phyloP scores from a whole-genome alignment of 2,113 vertebrate genomes.

The Girardinichthys multiradiatus region DNA sequence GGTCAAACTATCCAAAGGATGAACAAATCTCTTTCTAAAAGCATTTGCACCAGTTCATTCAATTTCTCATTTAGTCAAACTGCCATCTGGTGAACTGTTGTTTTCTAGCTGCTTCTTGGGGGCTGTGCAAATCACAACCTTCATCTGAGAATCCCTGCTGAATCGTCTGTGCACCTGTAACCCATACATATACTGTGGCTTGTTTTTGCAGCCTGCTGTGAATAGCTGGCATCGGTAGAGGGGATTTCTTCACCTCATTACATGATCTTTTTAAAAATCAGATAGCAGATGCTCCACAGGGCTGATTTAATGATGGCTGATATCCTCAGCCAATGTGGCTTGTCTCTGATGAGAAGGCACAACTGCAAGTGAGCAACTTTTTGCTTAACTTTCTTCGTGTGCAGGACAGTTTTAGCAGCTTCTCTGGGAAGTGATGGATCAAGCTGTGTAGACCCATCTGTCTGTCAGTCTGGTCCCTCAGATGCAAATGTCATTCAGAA shows the following conservation, averaged over 20 bases:
- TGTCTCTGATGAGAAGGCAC: slow-evolving; percentile 45
- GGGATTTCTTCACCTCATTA: slow-evolving; percentile 55
- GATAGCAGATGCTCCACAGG: slow-evolving; percentile 58
- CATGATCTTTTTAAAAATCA: slow-evolving; percentile 61
- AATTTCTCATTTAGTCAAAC: slow-evolving; percentile 33
- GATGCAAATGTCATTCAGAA: not conserved
- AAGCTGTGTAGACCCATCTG: slow-evolving; percentile 13
- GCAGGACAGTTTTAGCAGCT: slow-evolving; percentile 12
- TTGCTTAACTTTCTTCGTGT: slow-evolving; percentile 1
- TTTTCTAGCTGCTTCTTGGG: slow-evolving; percentile 21
- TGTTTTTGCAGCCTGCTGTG: slow-evolving; percentile 43
- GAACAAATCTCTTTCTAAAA: slow-evolving; percentile 3
- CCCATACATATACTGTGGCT: slow-evolving; percentile 34
- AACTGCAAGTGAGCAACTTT: slow-evolving; percentile 29
- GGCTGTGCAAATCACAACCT: slow-evolving; percentile 49
- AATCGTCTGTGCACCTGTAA: slow-evolving; percentile 51
- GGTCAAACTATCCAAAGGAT: slow-evolving; percentile 15
- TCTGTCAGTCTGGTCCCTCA: not conserved
- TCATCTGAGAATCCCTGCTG: slow-evolving; percentile 47
- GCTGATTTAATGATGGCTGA: slow-evolving; percentile 69
- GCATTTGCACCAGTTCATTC: slow-evolving; percentile 18
- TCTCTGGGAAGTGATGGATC: not conserved
- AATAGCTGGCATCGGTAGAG: slow-evolving; percentile 41
- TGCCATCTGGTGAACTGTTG: slow-evolving; percentile 56
- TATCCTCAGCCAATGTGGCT: slow-evolving; percentile 34